Evolutionary conservation across 2,113 vertebrate genomes (phyloP), one percentile per base, ranked within the genome.

Genomic region (Melierax canorus): DNA sequence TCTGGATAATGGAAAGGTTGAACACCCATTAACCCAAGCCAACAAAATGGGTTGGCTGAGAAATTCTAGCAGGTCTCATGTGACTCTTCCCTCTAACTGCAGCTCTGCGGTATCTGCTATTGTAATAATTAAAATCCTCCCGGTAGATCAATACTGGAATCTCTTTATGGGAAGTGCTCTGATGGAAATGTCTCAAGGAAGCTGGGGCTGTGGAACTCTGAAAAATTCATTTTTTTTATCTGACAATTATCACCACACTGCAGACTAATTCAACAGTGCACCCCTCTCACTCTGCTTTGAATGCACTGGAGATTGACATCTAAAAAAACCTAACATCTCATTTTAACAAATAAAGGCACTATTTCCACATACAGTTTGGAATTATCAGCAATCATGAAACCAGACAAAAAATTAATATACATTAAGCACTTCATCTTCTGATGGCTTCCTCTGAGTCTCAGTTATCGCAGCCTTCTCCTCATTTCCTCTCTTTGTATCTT

Each of bases 1-100:
- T 99, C 99, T 99, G 99, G 99, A 99, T 99, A 99, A 99, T 99
- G 99, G 99, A 99, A 99, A 99, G 99, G 99, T 99, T 99, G 99
- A 99, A 99, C 99, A 99, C 99, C 99, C 99, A 99, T 99, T 99
- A 99, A 99, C 99, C 99, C 99, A 99, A 98, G 98, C 99, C 99
- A 99, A 99, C 99, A 98, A 99, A 99, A 98, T 98, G 98, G 99
- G 98, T 98, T 99, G 98, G 98, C 98, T 98, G 98, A 98, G 98
- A 99, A 98, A 98, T 98, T 98, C 98, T 98, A 98, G 98, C 98
- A 98, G 98, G 98, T 98, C 98, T 98, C 98, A 98, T 98, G 98
- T 98, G 98, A 98, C 98, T 98, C 98, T 98, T 97, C 97, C 98
- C 97, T 98, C 98, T 98, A 98, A 98, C 98, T 98, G 98, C 98